Base-by-base conservation (phyloP, 2,888 invertebrate genomes). In the Silvanus unidentatus region DNA sequence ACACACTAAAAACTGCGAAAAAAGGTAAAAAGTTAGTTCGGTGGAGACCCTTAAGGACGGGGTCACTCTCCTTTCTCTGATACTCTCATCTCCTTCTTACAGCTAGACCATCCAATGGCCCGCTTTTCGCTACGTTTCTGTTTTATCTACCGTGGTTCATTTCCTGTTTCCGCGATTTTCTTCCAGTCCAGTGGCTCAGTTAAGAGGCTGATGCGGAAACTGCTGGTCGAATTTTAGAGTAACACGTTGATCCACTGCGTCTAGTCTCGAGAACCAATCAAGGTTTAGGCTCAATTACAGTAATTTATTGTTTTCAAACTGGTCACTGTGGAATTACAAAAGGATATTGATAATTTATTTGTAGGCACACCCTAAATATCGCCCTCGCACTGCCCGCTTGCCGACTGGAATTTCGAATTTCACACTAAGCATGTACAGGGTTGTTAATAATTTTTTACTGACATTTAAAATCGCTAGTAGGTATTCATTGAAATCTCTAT, bases 111-210 rank as follows among this genome's bases (percentile, higher is more conserved):
- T 22, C 22, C 22, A n/a, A n/a, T 22, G 8, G 22, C 3, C 3
- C 22, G 3, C 4, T 22, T 5, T 8, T 22, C 8, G 22, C 4
- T 22, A 22, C 22, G 22, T 22, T 22, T 22, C 22, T 22, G 13
- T 32, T 57, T 56, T 54, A 57, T 57, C 55, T 54, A 45, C 50
- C 53, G 45, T 43, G 48, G 49, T 54, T 57, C 57, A 57, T 57
- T 57, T 57, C 57, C 57, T 48, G 57, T 48, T 56, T 53, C 55
- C 57, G 52, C 51, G 51, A 53, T 55, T 55, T 47, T 45, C 53
- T 57, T 57, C 49, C 55, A 50, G 44, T 47, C 52, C 48, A 55
- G 54, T 54, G 53, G 50, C 48, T 52, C 55, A 52, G 48, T 49
- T 54, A 50, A 55, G 50, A 51, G 47, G 47, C 41, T 35, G 45